These are phyloP conservation scores for Diarsia dahlii DNA, from an alignment of 2,888 invertebrate genomes.

Conservation along the genomic window DNA sequence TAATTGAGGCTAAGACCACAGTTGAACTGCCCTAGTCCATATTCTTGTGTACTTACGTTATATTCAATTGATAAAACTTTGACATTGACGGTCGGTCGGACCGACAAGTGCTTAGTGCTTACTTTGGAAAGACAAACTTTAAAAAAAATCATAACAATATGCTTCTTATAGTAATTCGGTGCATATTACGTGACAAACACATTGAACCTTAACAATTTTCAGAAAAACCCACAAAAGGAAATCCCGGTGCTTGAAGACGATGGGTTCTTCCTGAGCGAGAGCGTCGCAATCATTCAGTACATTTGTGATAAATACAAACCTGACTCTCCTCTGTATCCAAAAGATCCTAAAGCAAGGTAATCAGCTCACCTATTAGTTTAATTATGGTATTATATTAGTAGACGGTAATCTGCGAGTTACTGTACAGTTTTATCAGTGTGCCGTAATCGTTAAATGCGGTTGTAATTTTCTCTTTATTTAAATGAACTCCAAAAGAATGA, in stretches of 20 bases:
- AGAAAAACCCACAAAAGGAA: conserved; percentile 95
- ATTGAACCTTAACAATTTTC: conserved; percentile 66
- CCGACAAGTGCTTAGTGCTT: not conserved
- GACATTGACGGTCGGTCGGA: not conserved
- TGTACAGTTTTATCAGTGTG: not conserved
- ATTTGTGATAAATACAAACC: conserved; percentile 94
- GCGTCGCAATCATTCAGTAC: conserved; percentile 93
- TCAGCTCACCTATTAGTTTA: not conserved
- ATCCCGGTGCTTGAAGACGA: conserved; percentile 95
- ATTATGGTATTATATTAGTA: not conserved
- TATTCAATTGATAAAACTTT: conserved; percentile 12
- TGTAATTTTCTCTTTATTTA: not conserved
- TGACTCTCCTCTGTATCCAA: conserved; percentile 93
- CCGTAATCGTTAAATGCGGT: not conserved
- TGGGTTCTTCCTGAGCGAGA: conserved; percentile 95
- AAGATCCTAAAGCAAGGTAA: conserved; percentile 91
- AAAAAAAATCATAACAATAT: not conserved
- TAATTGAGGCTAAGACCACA: conserved; percentile 8
- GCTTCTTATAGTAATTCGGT: not conserved
- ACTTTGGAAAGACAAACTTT: not conserved
- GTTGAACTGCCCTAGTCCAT: not conserved
- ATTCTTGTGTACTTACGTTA: not conserved
- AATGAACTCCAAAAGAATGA: too few species aligned
- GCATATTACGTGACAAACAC: not conserved
- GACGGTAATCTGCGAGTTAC: not conserved